Percentiles rank a stretch among this genome's conserved stretches.
phyloP scores from a whole-genome alignment of 2,797 vertebrate genomes.

The Gadopsis marmoratus region DNA sequence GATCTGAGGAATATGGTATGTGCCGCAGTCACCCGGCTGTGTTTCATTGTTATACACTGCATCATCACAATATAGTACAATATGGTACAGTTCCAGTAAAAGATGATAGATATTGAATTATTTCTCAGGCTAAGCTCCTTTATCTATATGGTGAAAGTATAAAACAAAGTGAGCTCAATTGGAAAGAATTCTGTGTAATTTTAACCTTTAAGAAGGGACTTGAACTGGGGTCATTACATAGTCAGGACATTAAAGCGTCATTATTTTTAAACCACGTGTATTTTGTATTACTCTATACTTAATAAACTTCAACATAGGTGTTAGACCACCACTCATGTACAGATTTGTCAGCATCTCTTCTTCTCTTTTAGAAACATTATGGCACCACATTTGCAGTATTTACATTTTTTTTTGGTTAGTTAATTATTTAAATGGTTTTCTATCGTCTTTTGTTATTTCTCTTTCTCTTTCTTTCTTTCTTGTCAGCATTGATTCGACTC shows the following conservation, averaged over 20 bases:
- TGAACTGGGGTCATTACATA: background rate
- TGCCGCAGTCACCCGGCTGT: too few relatives aligned
- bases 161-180: background rate
- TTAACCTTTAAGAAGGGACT: too few relatives aligned
- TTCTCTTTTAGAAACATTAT: background rate
- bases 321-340: background rate
- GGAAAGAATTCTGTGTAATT: too few relatives aligned
- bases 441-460: conserved; percentile 1
- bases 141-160: background rate
- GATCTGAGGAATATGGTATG: background rate
- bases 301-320: background rate
- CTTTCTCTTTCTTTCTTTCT: background rate
- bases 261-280: background rate
- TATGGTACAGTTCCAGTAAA: background rate
- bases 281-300: background rate
- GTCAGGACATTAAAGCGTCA: background rate
- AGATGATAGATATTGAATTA: background rate
- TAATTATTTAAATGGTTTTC: conserved; percentile 4
- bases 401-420: background rate
- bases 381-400: background rate
- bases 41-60: too few relatives aligned
- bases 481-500: conserved; percentile 6
- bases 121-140: background rate
- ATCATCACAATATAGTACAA: too few relatives aligned
- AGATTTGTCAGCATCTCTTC: background rate